Percentiles rank a stretch among this genome's conserved stretches.
Evolutionary conservation across 2,797 vertebrate species (phyloP).

Genomic region (Anguilla megastoma): DNA sequence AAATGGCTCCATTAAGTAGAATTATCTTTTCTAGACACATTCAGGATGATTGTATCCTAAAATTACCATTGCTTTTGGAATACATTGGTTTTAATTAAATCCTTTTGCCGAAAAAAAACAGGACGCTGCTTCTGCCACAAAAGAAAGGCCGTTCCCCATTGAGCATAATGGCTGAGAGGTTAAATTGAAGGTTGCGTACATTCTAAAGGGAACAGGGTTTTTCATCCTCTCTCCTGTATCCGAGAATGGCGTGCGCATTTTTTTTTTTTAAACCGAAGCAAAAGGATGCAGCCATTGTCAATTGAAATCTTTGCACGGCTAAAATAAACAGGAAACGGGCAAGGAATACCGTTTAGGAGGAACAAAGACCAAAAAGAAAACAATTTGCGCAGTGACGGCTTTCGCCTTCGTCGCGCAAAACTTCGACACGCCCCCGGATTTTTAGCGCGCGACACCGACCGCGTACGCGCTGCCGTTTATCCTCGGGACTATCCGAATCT

Average conservation of each 20-base stretch:
- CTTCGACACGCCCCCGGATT: not conserved
- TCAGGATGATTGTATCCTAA: constrained; percentile 73
- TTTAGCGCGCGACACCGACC: not conserved
- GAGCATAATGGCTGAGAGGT: constrained; percentile 74
- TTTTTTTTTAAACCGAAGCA: constrained; percentile 67
- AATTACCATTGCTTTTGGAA: constrained; percentile 75
- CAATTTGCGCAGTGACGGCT: not conserved
- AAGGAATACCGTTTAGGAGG: not conserved
- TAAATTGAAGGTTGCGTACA: constrained; percentile 76
- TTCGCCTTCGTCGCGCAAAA: not conserved
- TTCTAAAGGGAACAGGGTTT: constrained; percentile 60
- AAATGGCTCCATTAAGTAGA: constrained; percentile 75
- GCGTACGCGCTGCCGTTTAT: not conserved
- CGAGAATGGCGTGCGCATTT: constrained; percentile 64
- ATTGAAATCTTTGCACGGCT: not conserved
- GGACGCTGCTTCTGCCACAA: constrained; percentile 76
- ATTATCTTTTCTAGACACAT: constrained; percentile 80
- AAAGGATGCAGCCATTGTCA: constrained; percentile 36
- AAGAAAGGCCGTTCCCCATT: constrained; percentile 67
- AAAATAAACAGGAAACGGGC: constrained; percentile 11
- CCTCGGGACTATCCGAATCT: not conserved
- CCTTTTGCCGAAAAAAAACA: constrained; percentile 69
- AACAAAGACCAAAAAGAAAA: constrained; percentile 19
- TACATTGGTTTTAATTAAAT: constrained; percentile 77
- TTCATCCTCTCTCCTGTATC: constrained; percentile 55